Conservation (phyloP, 2,113 vertebrate species). For the Sapajus apella region DNA sequence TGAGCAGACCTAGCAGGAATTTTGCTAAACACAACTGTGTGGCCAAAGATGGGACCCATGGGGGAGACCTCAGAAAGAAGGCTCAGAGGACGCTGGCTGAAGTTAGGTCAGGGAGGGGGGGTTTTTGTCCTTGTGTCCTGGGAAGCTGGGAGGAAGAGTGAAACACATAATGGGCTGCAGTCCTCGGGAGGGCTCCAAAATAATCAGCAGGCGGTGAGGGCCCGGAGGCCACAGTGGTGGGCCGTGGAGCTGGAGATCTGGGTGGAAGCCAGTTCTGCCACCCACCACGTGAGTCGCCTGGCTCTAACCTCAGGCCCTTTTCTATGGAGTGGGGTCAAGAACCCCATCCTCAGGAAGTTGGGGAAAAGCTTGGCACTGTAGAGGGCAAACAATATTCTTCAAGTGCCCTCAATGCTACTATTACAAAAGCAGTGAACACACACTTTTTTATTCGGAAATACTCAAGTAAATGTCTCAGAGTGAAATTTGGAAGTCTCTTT, state of each 20-base stretch:
- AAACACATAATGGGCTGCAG: background rate
- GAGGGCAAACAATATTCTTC: too few relatives aligned
- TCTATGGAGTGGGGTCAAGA: background rate
- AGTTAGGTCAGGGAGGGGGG: background rate
- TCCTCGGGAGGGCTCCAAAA: background rate
- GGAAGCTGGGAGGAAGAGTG: background rate
- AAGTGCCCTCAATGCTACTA: background rate
- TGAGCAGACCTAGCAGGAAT: background rate
- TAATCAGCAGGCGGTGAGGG: background rate
- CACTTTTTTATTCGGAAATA: background rate
- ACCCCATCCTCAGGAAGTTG: fast-evolving
- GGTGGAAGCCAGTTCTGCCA: background rate
- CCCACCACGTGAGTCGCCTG: background rate
- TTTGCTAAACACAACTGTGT: background rate
- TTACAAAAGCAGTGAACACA: fast-evolving
- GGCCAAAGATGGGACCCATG: background rate
- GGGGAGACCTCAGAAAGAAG: too few relatives aligned
- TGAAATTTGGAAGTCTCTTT: background rate
- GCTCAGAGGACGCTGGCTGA: background rate
- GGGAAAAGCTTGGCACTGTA: fast-evolving
- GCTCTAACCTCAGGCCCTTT: background rate
- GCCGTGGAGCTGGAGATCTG: background rate
- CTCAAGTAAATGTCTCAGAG: too few relatives aligned
- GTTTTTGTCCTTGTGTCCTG: background rate
- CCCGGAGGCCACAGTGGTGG: background rate